Conservation (phyloP, 2,797 vertebrate species). For the Chromis chromis region DNA sequence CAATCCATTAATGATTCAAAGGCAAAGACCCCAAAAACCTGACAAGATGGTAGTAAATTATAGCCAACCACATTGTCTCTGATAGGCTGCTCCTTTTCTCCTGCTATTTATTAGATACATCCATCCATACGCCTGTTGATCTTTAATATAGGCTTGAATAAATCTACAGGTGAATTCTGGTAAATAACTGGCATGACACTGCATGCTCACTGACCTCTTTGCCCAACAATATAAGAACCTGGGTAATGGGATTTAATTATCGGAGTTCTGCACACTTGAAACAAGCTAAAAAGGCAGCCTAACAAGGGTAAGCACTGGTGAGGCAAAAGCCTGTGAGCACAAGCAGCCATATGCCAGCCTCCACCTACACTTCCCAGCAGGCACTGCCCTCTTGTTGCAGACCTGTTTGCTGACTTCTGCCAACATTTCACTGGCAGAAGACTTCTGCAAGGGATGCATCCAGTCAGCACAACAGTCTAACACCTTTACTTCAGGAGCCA, state of each 20-base stretch:
- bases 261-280: conserved; percentile 36
- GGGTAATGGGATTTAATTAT: conserved; percentile 28
- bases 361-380: conserved; percentile 81
- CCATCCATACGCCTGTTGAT: not conserved
- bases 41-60: not conserved
- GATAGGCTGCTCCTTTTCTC: conserved; percentile 7
- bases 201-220: conserved; percentile 10
- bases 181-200: conserved; percentile 4
- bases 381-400: conserved; percentile 73
- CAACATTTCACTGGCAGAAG: conserved; percentile 74
- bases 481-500: conserved; percentile 65
- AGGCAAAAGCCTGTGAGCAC: conserved; percentile 56
- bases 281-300: conserved; percentile 47
- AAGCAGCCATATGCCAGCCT: conserved; percentile 71
- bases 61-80: not conserved
- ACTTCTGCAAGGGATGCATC: conserved; percentile 62
- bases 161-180: not conserved
- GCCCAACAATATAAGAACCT: conserved; percentile 18
- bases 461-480: conserved; percentile 78
- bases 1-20: not conserved
- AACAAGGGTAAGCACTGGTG: conserved; percentile 56
- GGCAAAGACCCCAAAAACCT: not conserved
- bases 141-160: not conserved
- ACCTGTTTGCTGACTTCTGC: conserved; percentile 70
- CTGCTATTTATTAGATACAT: not conserved